Conservation (phyloP, 1,140 invertebrate species). For the Monochamus saltuarius region DNA sequence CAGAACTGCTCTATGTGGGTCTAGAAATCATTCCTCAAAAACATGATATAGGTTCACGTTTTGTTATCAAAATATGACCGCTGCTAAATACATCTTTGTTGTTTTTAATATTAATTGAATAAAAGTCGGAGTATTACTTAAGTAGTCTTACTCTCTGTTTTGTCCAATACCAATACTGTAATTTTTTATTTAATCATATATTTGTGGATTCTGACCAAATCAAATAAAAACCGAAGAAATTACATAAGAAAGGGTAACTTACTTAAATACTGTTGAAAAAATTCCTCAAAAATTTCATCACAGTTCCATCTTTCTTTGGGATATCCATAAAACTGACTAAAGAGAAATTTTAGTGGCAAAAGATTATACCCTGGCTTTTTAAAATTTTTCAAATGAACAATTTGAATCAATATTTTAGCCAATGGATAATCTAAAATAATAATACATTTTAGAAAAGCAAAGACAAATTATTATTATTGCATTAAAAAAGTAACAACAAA, state of each 20-base stretch:
- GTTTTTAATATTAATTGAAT: too few relatives aligned
- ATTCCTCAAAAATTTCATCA: conserved; percentile 38
- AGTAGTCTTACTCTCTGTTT: too few relatives aligned
- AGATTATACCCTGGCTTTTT: conserved; percentile 38
- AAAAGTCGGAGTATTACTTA: too few relatives aligned
- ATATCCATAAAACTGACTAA: conserved; percentile 41
- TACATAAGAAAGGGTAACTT: conserved; percentile 15
- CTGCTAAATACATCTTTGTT: too few relatives aligned
- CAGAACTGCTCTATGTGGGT: too few relatives aligned
- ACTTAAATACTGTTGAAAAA: conserved; percentile 39
- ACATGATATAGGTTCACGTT: too few relatives aligned
- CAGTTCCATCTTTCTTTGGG: conserved; percentile 34
- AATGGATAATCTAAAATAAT: conserved; percentile 34
- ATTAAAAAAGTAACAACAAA: conserved; percentile 1
- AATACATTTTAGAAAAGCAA: conserved; percentile 2
- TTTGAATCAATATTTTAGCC: conserved; percentile 39
- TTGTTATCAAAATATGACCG: too few relatives aligned
- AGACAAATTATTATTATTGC: conserved; percentile 3
- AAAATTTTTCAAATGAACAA: conserved; percentile 34
- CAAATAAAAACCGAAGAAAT: conserved; percentile 5
- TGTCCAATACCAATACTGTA: too few relatives aligned
- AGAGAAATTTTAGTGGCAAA: conserved; percentile 30
- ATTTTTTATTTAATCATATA: too few relatives aligned
- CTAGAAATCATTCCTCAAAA: too few relatives aligned
- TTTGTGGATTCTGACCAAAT: background rate